phyloP scores from a whole-genome alignment of 2,113 vertebrate genomes.

The Crotalus viridis region DNA sequence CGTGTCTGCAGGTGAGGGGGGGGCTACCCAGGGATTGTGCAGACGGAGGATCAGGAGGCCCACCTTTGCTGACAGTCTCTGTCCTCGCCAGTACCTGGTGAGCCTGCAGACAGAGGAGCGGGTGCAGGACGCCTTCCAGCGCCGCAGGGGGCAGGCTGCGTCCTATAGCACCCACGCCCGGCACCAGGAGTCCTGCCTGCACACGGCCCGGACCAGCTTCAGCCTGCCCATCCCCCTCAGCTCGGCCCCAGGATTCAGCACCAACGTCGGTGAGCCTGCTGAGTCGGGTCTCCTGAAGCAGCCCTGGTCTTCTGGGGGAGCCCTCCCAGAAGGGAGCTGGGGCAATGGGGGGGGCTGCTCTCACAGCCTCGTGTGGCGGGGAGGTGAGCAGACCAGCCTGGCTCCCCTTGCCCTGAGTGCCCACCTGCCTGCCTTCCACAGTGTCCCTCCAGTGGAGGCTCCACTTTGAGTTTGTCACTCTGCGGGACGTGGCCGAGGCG shows the following conservation, averaged over 20 bases:
- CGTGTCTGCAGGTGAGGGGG: slow-evolving; percentile 87
- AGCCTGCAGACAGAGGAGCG: slow-evolving; percentile 93
- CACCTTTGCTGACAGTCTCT: too few species aligned
- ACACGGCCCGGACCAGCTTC: slow-evolving; percentile 92
- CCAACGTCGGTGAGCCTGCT: slow-evolving; percentile 81
- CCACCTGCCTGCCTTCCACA: slow-evolving; percentile 31
- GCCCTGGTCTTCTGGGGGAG: background rate
- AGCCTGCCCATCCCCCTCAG: slow-evolving; percentile 92
- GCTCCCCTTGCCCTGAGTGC: background rate
- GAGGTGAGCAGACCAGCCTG: background rate
- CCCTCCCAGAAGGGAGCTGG: background rate
- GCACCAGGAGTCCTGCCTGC: slow-evolving; percentile 94
- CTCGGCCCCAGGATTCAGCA: slow-evolving; percentile 92
- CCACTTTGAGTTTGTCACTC: slow-evolving; percentile 95
- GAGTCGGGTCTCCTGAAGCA: background rate
- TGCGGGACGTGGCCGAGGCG: slow-evolving; percentile 77
- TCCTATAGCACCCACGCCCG: slow-evolving; percentile 86
- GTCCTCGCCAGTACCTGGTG: slow-evolving; percentile 83
- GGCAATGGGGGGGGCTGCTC: too few species aligned
- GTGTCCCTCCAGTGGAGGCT: slow-evolving; percentile 86
- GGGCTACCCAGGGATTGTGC: background rate
- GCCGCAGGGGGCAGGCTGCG: slow-evolving; percentile 75
- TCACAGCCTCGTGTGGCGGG: too few species aligned
- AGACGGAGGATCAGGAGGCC: background rate
- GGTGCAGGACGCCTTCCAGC: slow-evolving; percentile 86